phyloP scores from a whole-genome alignment of 2,888 invertebrate species.

The Dicycla oo region DNA sequence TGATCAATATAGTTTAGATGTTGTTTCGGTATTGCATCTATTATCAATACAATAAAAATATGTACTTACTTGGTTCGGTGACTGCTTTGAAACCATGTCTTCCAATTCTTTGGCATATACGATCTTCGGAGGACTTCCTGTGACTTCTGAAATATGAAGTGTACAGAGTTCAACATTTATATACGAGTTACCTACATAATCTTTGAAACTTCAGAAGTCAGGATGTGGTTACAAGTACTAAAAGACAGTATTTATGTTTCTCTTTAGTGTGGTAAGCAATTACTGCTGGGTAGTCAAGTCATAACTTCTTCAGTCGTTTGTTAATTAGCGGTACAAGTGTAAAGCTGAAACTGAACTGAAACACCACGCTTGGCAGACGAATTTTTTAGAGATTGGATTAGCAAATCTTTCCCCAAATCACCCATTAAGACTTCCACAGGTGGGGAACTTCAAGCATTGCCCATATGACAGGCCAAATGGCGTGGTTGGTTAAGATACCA shows the following conservation, averaged over 20 bases:
- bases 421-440: too few relatives aligned
- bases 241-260: background rate
- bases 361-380: background rate
- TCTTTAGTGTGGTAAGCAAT: constrained; percentile 6
- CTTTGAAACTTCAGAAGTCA: constrained; percentile 3
- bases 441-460: background rate
- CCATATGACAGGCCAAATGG: too few relatives aligned
- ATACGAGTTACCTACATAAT: background rate
- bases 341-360: background rate
- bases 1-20: background rate
- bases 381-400: background rate
- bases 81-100: constrained; percentile 28
- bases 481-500: too few relatives aligned
- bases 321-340: background rate
- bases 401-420: background rate
- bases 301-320: too few relatives aligned
- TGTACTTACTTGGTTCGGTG: constrained; percentile 51
- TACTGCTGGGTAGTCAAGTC: background rate
- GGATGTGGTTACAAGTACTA: constrained; percentile 7
- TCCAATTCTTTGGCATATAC: constrained; percentile 27
- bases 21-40: background rate
- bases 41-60: background rate
- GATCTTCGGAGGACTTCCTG: constrained; percentile 11
- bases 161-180: constrained; percentile 10
- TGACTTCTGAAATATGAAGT: constrained; percentile 35